phyloP scores from a whole-genome alignment of 2,797 vertebrate species.

The Gouania willdenowi region DNA sequence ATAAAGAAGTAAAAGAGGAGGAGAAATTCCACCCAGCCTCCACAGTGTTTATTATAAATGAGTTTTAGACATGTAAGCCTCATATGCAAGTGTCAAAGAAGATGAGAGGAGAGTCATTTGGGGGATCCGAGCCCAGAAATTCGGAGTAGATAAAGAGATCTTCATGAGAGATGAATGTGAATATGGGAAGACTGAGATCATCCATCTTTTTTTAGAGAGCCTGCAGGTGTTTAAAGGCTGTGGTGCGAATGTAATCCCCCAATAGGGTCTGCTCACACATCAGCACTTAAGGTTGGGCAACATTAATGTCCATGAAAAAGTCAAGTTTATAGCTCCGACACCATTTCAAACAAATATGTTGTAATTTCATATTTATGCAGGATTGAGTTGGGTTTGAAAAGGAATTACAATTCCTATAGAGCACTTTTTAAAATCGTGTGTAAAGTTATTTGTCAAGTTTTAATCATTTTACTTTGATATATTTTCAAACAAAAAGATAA shows the following conservation, averaged over 20 bases:
- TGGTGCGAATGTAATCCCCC: conserved; percentile 1
- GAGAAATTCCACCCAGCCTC: conserved; percentile 32
- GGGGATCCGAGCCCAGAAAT: background rate
- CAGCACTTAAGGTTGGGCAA: background rate
- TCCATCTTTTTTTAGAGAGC: conserved; percentile 16
- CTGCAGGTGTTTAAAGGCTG: conserved; percentile 24
- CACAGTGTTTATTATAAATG: conserved; percentile 36
- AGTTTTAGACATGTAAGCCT: conserved; percentile 22
- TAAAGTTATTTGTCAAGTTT: too few species aligned
- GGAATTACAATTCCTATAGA: too few species aligned
- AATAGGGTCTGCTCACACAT: background rate
- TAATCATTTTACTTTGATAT: too few species aligned
- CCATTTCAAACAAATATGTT: too few species aligned
- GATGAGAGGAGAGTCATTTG: conserved; percentile 1
- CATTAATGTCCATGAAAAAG: too few species aligned
- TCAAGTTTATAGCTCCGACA: too few species aligned
- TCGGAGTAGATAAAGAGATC: conserved; percentile 21
- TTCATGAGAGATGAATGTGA: conserved; percentile 8
- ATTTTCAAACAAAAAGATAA: too few species aligned
- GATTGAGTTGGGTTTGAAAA: too few species aligned
- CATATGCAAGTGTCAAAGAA: conserved; percentile 5
- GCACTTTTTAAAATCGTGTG: too few species aligned
- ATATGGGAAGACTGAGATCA: background rate
- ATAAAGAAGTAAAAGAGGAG: conserved; percentile 25
- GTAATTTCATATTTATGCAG: too few species aligned